A percentile compares a stretch with the other conserved stretches of the same genome.
These are phyloP conservation scores for Gnathonemus echidnorhynchus DNA, from an alignment of 2,113 vertebrate species.

Conservation along the genomic window DNA sequence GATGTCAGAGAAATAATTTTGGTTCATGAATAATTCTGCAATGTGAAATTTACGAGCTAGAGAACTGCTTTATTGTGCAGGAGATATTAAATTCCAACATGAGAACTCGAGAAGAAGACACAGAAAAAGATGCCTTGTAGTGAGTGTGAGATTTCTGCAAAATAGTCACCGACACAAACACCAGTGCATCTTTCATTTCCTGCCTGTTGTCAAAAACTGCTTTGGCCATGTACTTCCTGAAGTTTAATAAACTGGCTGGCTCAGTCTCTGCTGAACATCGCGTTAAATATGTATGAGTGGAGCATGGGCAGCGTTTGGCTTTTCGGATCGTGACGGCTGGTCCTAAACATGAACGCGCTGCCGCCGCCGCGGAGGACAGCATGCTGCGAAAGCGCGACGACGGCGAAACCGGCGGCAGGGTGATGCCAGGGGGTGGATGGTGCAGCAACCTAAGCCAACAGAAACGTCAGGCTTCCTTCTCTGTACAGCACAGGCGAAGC, in stretches of 20 bases:
- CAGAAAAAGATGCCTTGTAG: not conserved
- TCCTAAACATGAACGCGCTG: not conserved
- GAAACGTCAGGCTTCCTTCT: not conserved
- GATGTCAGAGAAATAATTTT: not conserved
- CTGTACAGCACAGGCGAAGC: not conserved
- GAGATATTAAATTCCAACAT: conserved; percentile 1
- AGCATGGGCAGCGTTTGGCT: not conserved
- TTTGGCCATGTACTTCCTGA: not conserved
- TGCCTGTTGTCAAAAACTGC: not conserved
- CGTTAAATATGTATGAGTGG: conserved; percentile 1
- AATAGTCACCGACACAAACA: not conserved
- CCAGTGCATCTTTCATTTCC: conserved; percentile 7
- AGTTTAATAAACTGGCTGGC: conserved; percentile 8
- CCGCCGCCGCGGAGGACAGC: not conserved
- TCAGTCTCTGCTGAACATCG: not conserved
- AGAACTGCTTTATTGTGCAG: not conserved
- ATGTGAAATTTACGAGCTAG: conserved; percentile 11
- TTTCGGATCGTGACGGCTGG: not conserved
- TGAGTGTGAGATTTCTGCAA: not conserved
- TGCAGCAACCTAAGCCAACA: not conserved
- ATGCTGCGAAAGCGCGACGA: not conserved
- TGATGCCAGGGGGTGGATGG: not conserved
- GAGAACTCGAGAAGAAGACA: not conserved
- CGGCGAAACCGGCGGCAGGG: not conserved
- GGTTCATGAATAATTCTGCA: conserved; percentile 13